These are phyloP conservation scores for Bicyclus anynana DNA, from an alignment of 1,140 invertebrate genomes.

Conservation along the genomic window DNA sequence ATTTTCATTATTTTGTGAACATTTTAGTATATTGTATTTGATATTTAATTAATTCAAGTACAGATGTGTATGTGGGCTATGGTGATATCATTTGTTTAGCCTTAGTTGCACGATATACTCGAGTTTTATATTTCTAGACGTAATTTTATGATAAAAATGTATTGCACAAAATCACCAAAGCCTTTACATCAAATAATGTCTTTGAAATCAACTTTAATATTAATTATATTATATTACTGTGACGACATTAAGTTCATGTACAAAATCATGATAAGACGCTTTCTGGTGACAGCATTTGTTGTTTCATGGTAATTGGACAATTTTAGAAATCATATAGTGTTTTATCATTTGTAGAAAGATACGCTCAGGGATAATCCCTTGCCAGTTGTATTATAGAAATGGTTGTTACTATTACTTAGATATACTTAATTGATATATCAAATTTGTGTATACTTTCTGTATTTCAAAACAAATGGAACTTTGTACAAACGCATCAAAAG, in stretches of 20 bases:
- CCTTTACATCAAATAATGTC: slow-evolving; percentile 12
- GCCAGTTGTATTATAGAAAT: neutral
- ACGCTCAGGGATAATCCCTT: slow-evolving; percentile 18
- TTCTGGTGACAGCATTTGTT: neutral
- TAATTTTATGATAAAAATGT: slow-evolving; percentile 53
- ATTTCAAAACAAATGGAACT: slow-evolving; percentile 14
- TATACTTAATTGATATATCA: slow-evolving; percentile 9
- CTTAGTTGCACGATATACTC: slow-evolving; percentile 55
- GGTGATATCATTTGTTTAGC: slow-evolving; percentile 35
- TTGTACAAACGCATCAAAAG: slow-evolving; percentile 42
- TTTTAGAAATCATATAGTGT: neutral
- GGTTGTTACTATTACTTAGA: neutral
- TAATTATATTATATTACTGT: neutral
- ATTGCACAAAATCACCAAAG: slow-evolving; percentile 60
- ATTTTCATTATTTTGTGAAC: slow-evolving; percentile 19
- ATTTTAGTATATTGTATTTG: slow-evolving; percentile 20
- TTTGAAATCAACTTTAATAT: neutral
- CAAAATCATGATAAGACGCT: neutral
- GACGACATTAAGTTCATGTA: slow-evolving; percentile 24
- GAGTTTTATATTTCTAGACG: slow-evolving; percentile 58
- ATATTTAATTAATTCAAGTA: slow-evolving; percentile 15
- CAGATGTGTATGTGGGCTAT: slow-evolving; percentile 19
- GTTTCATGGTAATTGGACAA: neutral
- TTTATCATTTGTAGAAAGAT: slow-evolving; percentile 24
- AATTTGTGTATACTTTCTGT: slow-evolving; percentile 12